A percentile compares a stretch with the other conserved stretches of the same genome.
These are phyloP conservation scores for Tryphoninae sp. DNA, from an alignment of 2,888 invertebrate genomes.

Conservation along the genomic window DNA sequence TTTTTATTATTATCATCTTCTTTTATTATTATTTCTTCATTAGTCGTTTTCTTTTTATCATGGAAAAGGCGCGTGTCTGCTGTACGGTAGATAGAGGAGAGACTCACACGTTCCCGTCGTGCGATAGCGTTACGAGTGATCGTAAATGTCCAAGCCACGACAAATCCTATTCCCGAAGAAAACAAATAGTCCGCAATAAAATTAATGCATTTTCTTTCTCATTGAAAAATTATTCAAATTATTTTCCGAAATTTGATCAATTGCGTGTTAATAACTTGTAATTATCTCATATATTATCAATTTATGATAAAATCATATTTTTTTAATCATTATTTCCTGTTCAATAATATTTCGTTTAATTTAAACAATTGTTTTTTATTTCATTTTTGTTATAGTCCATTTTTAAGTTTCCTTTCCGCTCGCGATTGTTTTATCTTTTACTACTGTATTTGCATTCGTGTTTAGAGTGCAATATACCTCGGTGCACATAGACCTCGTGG, in stretches of 20 bases:
- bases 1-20: conserved; percentile 10
- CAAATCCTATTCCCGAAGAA: conserved; percentile 34
- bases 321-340: too few species aligned
- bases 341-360: too few species aligned
- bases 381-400: neutral
- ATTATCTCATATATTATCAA: too few species aligned
- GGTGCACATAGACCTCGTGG: conserved; percentile 17
- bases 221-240: too few species aligned
- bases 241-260: too few species aligned
- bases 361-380: neutral
- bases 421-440: neutral
- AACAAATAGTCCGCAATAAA: neutral
- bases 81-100: neutral
- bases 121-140: conserved; percentile 26
- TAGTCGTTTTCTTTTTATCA: neutral
- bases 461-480: neutral
- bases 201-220: too few species aligned
- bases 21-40: conserved; percentile 4
- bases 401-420: neutral
- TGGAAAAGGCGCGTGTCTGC: conserved; percentile 3
- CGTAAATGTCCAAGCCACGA: conserved; percentile 1
- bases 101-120: neutral
- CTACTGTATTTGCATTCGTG: neutral
- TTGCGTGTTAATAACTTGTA: too few species aligned
- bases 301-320: too few species aligned